Evolutionary conservation across 2,888 invertebrate species (phyloP), one percentile per base, ranked within the genome.

Genomic region (Aelia acuminata): DNA sequence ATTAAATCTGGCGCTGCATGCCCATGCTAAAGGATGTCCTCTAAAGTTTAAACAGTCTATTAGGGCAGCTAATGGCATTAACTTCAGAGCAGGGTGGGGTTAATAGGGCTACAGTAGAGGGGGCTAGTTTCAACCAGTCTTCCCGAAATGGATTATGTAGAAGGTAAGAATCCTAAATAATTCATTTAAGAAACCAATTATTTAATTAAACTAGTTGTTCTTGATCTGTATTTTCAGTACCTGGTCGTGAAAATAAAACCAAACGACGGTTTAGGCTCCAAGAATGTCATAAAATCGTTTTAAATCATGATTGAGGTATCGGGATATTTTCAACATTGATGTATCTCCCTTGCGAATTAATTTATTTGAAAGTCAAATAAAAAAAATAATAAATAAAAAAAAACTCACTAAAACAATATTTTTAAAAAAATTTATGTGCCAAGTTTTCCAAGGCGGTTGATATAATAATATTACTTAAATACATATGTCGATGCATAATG

Each of bases 21-120:
- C 80, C 43, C 35, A 57, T 53, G 85, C n/a, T n/a, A 57, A 53
- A 70, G 87, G 87, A 87, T 87, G 87, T 87, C 87, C 87, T 87
- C 87, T 48, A 87, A 70, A 87, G 87, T 70, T 87, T 85, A 85
- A 85, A 85, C 85, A 53, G 85, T 35, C 85, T 87, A 87, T 87
- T 87, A 87, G 87, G 53, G 49, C 53, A 48, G 39, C 87, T 87
- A 63, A 39, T 80, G n/a, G 43, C 80, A 80, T 80, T 80, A 80
- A 70, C 31, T 85, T 22, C 53, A 47, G 47, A 47, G 22, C n/a
- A 43, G 85, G 48, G 87, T 87, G 87, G 87, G 87, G 87, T 70
- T 70, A 87, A 87, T 87, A 70, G 87, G 26, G 48, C 50, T 47
- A 22, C 20, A 70, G 57, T 57, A 70, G 87, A 63, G 87, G 87